These are phyloP conservation scores for Thripadectes ignobilis DNA, from an alignment of 2,797 vertebrate genomes.

Conservation along the genomic window DNA sequence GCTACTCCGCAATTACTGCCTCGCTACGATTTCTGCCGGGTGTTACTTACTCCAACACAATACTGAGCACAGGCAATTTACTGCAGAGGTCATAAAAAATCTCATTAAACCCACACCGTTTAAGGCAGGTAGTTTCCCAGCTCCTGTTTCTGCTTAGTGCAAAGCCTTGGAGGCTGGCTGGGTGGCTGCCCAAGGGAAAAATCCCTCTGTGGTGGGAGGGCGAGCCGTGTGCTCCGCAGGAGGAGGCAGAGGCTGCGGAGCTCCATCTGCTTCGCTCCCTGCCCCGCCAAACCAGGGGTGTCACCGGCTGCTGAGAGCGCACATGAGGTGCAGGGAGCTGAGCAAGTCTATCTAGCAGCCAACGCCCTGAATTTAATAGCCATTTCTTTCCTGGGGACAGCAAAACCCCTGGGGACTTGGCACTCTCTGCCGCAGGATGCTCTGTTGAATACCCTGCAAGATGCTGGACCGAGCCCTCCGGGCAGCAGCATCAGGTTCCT, in stretches of 20 bases:
- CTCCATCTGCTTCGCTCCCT: background rate
- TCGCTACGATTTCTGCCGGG: background rate
- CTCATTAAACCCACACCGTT: constrained; percentile 35
- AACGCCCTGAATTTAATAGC: background rate
- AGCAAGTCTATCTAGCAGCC: background rate
- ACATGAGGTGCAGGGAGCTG: background rate
- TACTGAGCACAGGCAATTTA: constrained; percentile 37
- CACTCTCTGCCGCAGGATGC: background rate
- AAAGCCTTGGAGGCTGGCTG: background rate
- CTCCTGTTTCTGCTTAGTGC: background rate
- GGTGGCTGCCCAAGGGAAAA: background rate
- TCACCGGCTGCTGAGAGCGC: background rate
- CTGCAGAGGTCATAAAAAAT: constrained; percentile 25
- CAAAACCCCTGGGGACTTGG: background rate
- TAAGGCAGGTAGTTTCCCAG: constrained; percentile 32
- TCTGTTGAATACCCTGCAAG: background rate
- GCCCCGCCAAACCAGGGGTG: background rate
- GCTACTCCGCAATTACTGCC: constrained; percentile 40
- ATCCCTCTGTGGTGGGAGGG: background rate
- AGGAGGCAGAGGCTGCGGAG: background rate
- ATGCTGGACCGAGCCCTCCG: background rate
- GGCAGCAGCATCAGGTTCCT: constrained; percentile 18
- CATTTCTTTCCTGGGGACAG: background rate
- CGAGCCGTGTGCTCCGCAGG: background rate
- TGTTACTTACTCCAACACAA: constrained; percentile 22